phyloP scores from a whole-genome alignment of 2,113 vertebrate genomes.

The Perccottus glenii region DNA sequence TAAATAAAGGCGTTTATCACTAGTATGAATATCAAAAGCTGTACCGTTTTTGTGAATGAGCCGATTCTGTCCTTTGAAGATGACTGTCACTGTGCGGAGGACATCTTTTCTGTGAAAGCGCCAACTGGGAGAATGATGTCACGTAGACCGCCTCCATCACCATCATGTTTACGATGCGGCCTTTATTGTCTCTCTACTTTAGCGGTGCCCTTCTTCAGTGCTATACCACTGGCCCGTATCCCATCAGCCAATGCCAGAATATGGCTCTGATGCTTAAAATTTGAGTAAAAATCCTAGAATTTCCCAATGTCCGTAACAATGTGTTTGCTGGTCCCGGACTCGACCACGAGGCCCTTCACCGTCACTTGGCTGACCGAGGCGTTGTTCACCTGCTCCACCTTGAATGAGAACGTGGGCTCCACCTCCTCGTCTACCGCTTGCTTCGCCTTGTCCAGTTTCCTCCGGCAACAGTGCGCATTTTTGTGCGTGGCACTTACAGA shows the following conservation, averaged over 20 bases:
- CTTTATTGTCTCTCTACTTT: neutral
- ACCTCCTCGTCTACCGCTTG: neutral
- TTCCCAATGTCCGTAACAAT: constrained; percentile 6
- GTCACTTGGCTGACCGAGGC: neutral
- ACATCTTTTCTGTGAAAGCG: too few relatives aligned
- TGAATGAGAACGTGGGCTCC: neutral
- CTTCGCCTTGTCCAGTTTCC: neutral
- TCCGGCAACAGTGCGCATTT: neutral
- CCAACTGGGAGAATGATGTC: neutral
- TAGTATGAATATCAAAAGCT: neutral
- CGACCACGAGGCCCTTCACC: constrained; percentile 7
- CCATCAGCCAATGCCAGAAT: neutral
- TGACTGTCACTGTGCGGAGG: neutral
- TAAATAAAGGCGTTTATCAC: constrained; percentile 7
- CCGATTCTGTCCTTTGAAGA: neutral
- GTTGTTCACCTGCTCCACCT: neutral
- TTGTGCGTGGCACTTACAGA: neutral
- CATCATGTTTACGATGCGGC: neutral
- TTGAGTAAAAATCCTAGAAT: neutral
- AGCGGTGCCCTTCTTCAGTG: neutral
- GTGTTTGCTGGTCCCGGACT: constrained; percentile 2
- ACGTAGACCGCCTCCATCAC: neutral
- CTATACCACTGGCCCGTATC: too few relatives aligned
- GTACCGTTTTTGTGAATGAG: neutral
- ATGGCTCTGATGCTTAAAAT: neutral